Percentiles rank a stretch among this genome's conserved stretches.
Conservation (phyloP, 2,888 invertebrate genomes). For the Drosophila borborema region DNA sequence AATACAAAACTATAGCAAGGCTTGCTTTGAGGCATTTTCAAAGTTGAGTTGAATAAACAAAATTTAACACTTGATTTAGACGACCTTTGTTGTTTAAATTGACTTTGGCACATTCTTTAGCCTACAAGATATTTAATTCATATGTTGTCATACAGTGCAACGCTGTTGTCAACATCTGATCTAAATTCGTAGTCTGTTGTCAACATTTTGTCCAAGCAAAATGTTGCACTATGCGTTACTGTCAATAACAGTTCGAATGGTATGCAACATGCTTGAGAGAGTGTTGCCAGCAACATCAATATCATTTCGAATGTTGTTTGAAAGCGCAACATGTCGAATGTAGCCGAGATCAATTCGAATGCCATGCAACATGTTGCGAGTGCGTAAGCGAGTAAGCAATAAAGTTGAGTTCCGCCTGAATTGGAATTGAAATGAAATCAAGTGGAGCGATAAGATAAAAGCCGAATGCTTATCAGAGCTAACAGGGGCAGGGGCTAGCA, state of each 20-base stretch:
- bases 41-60: background rate
- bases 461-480: slow-evolving; percentile 47
- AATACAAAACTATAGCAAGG: background rate
- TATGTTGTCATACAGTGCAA: background rate
- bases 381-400: slow-evolving; percentile 38
- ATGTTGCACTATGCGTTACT: background rate
- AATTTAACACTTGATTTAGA: background rate
- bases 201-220: background rate
- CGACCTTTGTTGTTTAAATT: background rate
- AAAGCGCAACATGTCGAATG: slow-evolving; percentile 2
- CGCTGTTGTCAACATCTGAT: background rate
- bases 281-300: background rate
- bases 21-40: background rate
- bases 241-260: background rate
- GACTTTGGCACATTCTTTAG: background rate
- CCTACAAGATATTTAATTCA: background rate
- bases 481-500: background rate
- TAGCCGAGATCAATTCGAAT: background rate
- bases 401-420: slow-evolving; percentile 27
- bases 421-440: slow-evolving; percentile 18
- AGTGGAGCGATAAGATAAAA: slow-evolving; percentile 60
- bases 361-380: slow-evolving; percentile 2
- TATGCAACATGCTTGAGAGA: background rate
- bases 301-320: background rate
- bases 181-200: background rate